These are phyloP conservation scores for Melanogrammus aeglefinus DNA, from an alignment of 2,797 vertebrate species.

Conservation along the genomic window DNA sequence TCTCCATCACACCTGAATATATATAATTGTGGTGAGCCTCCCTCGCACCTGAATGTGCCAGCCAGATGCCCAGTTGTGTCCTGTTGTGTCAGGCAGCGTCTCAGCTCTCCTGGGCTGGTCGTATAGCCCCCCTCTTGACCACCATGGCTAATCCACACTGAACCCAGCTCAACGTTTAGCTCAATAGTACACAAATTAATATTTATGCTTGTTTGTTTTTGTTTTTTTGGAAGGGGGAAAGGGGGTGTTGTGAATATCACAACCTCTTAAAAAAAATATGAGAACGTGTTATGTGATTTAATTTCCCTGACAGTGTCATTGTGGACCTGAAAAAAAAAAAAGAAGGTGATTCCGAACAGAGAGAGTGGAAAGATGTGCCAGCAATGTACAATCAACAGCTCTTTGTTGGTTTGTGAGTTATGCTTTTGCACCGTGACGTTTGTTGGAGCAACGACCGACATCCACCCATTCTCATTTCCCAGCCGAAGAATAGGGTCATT, in stretches of 20 bases:
- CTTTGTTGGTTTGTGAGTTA: not conserved
- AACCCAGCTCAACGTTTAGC: not conserved
- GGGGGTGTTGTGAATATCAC: not conserved
- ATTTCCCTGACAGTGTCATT: not conserved
- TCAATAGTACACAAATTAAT: not conserved
- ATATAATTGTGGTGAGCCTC: conserved; percentile 40
- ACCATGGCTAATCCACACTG: not conserved
- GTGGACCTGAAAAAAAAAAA: not conserved
- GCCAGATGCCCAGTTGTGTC: not conserved
- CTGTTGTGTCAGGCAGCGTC: not conserved
- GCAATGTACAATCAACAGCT: conserved; percentile 14
- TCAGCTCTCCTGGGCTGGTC: not conserved
- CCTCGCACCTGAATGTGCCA: conserved; percentile 38
- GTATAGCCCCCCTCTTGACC: not conserved
- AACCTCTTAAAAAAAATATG: not conserved
- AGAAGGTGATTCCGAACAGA: not conserved
- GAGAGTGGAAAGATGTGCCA: not conserved
- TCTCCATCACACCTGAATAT: conserved; percentile 61
- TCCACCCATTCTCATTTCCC: conserved; percentile 53
- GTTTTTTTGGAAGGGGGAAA: not conserved
- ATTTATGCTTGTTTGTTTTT: not conserved
- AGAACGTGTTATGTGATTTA: not conserved
- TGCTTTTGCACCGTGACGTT: conserved; percentile 24
- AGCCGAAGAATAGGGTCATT: conserved; percentile 49
- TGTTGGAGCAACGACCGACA: conserved; percentile 31